Evolutionary conservation across 2,888 invertebrate species (phyloP).

Genomic region (Argynnis bischoffii): DNA sequence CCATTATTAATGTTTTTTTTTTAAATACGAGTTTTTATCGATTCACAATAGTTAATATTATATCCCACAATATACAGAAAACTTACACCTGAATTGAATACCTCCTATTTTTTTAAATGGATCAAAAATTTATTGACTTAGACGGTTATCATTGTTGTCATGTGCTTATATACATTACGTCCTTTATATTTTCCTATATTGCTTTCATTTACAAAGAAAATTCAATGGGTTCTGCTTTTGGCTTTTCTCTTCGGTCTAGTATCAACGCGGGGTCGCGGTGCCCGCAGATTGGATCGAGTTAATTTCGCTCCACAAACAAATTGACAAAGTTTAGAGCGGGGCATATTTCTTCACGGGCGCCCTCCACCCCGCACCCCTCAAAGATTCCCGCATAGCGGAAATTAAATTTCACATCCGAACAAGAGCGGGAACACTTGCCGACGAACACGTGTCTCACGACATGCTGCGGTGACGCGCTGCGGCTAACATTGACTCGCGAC

Average conservation of each 20-base stretch:
- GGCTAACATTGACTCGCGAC: conserved; percentile 49
- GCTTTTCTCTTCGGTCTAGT: conserved; percentile 36
- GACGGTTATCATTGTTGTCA: too few species aligned
- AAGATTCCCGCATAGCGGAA: conserved; percentile 79
- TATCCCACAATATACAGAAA: too few species aligned
- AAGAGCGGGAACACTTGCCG: conserved; percentile 73
- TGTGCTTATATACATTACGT: neutral
- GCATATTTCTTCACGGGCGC: conserved; percentile 77
- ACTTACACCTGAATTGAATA: too few species aligned
- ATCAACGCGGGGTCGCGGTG: conserved; percentile 68
- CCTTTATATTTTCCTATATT: conserved; percentile 55
- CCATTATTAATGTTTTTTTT: too few species aligned
- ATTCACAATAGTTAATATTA: too few species aligned
- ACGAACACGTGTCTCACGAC: conserved; percentile 65
- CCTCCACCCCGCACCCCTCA: conserved; percentile 57
- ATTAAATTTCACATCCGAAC: conserved; percentile 83
- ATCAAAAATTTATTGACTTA: too few species aligned
- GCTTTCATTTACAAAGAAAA: conserved; percentile 57
- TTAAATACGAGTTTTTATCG: too few species aligned
- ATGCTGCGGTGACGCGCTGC: conserved; percentile 50
- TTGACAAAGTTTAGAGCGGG: conserved; percentile 82
- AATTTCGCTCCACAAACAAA: conserved; percentile 83
- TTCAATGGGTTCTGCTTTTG: conserved; percentile 56
- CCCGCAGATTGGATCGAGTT: conserved; percentile 82
- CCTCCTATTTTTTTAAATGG: too few species aligned